A percentile compares a stretch with the other conserved stretches of the same genome.
Evolutionary conservation across 2,888 invertebrate genomes (phyloP).

Genomic region (Carterocephalus palaemon): DNA sequence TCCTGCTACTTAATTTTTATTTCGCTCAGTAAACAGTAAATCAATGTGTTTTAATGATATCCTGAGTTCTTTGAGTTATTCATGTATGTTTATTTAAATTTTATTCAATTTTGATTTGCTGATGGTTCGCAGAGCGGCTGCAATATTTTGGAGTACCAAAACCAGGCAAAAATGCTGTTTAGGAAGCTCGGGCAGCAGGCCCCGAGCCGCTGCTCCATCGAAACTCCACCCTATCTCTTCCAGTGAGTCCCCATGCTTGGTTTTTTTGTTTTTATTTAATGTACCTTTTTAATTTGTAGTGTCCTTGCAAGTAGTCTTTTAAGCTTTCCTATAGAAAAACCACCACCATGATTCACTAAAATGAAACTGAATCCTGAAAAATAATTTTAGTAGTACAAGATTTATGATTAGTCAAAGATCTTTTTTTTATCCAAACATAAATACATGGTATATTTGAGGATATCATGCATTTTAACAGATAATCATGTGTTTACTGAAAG

Average conservation of each 20-base stretch:
- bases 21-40: slow-evolving; percentile 5
- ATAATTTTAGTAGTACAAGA: no score
- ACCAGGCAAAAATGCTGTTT: slow-evolving; percentile 99
- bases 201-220: slow-evolving; percentile 95
- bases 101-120: slow-evolving; percentile 58
- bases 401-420: no score
- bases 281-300: slow-evolving; percentile 31
- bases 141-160: slow-evolving; percentile 97
- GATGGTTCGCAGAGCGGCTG: slow-evolving; percentile 88
- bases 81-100: slow-evolving; percentile 39
- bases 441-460: no score
- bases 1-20: neutral
- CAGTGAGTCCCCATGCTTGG: slow-evolving; percentile 86
- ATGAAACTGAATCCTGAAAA: no score
- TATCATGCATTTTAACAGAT: no score
- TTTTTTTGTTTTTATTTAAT: slow-evolving; percentile 42
- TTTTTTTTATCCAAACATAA: no score
- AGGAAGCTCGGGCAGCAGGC: slow-evolving; percentile 94
- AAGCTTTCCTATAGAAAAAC: no score
- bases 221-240: slow-evolving; percentile 97
- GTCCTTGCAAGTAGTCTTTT: neutral
- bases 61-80: neutral
- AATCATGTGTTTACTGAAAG: no score
- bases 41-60: neutral
- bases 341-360: no score